Conservation (phyloP, 1,140 invertebrate genomes). For the Drosophila subobscura region DNA sequence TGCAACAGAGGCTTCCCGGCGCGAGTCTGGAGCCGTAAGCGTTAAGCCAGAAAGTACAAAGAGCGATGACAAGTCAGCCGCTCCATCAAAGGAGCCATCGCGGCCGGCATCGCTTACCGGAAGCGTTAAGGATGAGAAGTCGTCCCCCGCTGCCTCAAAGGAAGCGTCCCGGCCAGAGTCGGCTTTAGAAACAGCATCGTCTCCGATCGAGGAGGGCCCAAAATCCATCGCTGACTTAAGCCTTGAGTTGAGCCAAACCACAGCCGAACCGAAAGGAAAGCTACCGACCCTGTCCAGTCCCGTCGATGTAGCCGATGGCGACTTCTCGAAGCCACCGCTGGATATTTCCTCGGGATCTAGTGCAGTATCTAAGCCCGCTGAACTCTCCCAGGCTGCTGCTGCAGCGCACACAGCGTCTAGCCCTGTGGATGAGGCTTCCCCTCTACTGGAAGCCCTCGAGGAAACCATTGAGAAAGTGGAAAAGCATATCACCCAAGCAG, state of each 20-base stretch:
- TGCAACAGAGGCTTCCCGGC: slow-evolving; percentile 19
- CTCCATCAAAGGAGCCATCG: slow-evolving; percentile 36
- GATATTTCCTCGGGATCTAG: background rate
- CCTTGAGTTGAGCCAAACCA: slow-evolving; percentile 19
- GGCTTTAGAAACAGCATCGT: slow-evolving; percentile 61
- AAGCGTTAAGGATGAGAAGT: background rate
- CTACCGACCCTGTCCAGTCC: slow-evolving; percentile 72
- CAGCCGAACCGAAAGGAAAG: slow-evolving; percentile 25
- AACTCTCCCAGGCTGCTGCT: slow-evolving; percentile 35
- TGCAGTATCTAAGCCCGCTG: slow-evolving; percentile 41
- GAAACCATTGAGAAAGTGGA: slow-evolving; percentile 6
- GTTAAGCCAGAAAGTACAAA: slow-evolving; percentile 1
- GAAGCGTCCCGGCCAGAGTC: slow-evolving; percentile 24
- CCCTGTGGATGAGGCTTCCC: slow-evolving; percentile 68
- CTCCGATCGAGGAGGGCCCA: slow-evolving; percentile 66
- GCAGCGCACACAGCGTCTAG: slow-evolving; percentile 63
- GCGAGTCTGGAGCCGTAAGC: slow-evolving; percentile 28
- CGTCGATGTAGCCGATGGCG: slow-evolving; percentile 72
- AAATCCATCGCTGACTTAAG: slow-evolving; percentile 25
- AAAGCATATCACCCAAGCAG: slow-evolving; percentile 45
- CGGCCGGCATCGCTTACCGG: slow-evolving; percentile 35
- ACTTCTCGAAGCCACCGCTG: slow-evolving; percentile 36
- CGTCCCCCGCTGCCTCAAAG: background rate
- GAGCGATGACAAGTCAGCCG: background rate
- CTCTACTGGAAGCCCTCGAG: slow-evolving; percentile 20